These are phyloP conservation scores for Tipula vernalis DNA, from an alignment of 2,888 invertebrate genomes.

Conservation along the genomic window DNA sequence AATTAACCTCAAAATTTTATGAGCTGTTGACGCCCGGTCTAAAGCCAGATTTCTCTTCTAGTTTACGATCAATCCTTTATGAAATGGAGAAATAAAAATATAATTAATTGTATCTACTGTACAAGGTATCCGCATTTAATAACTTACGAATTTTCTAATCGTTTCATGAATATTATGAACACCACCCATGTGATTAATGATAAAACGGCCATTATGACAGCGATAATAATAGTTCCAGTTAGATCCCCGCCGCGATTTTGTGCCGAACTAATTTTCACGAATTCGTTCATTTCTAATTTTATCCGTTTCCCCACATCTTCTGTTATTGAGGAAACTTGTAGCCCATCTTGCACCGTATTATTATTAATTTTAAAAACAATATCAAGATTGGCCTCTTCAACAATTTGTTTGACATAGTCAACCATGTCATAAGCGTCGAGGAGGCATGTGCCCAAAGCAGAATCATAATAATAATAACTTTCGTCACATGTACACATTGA, in stretches of 20 bases:
- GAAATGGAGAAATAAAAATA: background rate
- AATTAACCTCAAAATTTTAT: background rate
- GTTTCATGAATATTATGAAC: background rate
- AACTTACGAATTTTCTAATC: conserved; percentile 7
- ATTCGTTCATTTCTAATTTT: background rate
- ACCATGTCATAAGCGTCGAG: background rate
- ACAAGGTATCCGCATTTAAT: background rate
- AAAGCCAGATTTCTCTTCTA: background rate
- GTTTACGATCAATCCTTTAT: background rate
- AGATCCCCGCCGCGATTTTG: background rate
- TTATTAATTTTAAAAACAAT: background rate
- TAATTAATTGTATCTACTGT: background rate
- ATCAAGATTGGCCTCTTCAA: background rate
- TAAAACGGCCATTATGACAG: background rate
- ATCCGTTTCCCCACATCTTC: background rate
- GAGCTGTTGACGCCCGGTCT: background rate
- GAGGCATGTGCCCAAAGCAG: background rate
- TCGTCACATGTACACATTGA: background rate
- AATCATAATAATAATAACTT: background rate
- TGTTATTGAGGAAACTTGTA: too few species aligned
- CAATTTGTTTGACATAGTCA: background rate
- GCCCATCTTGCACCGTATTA: background rate
- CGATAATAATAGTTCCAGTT: background rate
- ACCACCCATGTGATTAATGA: background rate
- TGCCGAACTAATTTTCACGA: background rate